Base-by-base conservation (phyloP, 2,888 invertebrate species). In the Lycocerus yunnanus region DNA sequence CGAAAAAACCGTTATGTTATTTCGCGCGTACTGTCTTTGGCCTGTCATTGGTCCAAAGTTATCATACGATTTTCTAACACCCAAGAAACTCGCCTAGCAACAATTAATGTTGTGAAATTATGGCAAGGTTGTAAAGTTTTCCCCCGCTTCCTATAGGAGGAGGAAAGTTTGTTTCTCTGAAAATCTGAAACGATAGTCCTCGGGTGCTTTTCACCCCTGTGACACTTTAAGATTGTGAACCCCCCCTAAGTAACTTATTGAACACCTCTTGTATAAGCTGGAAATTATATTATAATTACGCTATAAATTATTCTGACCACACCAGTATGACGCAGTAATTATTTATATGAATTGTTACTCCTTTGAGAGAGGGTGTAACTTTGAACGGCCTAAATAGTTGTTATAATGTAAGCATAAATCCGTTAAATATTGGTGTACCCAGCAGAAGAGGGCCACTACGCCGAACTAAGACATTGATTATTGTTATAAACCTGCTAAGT, bases 271-370 rank as follows among this genome's bases (percentile, higher is more conserved):
- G 43, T 43, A 43, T 43, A 43, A n/a, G 43, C 43, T 0, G 1
- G 43, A 43, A 43, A 43, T 43, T 43, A 43, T 43, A 43, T 43
- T 43, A 43, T 43, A 43, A 43, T 43, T 43, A 43, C 43, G 43
- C n/a, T n/a, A 43, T 43, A 43, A 43, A 43, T 43, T 24, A 67
- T 67, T 67, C 18, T 72, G 68, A 68, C 72, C 68, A 43, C 67
- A 43, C 14, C 27, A 27, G 61, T 66, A 60, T 66, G 68, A 72
- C 43, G 15, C 66, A 14, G 60, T 66, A 72, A 72, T 72, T 72
- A 72, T 72, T 72, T 67, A 68, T 67, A 67, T 67, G 67, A 72
- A 63, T 72, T 72, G 66, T 72, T 66, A 67, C 14, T 66, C 72
- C 58, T 16, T 18, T 10, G 72, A 66, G 72, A 72, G 27, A 16